Base-by-base conservation (phyloP, 2,888 invertebrate species). In the Pachliopta kotzebuea region DNA sequence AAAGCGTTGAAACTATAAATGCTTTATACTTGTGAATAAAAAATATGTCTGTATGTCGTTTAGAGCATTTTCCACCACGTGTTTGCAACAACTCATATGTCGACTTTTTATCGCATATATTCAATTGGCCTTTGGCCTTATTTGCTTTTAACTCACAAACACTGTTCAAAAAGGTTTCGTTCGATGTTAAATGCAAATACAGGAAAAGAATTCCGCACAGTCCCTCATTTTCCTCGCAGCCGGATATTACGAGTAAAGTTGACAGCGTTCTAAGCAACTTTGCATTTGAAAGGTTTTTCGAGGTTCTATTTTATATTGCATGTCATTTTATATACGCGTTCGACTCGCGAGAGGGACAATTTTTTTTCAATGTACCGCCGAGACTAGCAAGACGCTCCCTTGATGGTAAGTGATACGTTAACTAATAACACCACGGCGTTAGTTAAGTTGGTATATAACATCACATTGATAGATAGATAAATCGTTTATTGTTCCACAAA, bases 171-270 rank as follows among this genome's bases (percentile, higher is more conserved):
- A 56, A 45, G 56, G 55, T 49, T 23, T 24, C 31, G 4, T 52
- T 60, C 56, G 20, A 56, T 21, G 37, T 42, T 42, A 29, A 50
- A 56, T 64, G 60, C 42, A 60, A 64, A 64, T 60, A 60, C 50
- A 60, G 64, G 52, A 64, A 29, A 42, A 29, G 56, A 56, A 60
- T 56, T 56, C 37, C 56, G 37, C 26, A 50, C 55, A 20, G 52
- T 29, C 60, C 52, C 56, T 52, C 56, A 60, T 56, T 64, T 64
- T 52, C 31, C 23, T 56, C 52, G 42, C 23, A 52, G 56, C 56
- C 52, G 60, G 60, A 64, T 60, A 64, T 64, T 64, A 37, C 42
- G 56, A 56, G 52, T 64, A 53, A 60, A 60, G 55, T 56, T 56
- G 52, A 60, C 50, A 23, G 23, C 60, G 50, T 56, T 59, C 20